A percentile compares a stretch with the other conserved stretches of the same genome.
Evolutionary conservation across 2,113 vertebrate species (phyloP).

Genomic region (Chlorocebus sabaeus): DNA sequence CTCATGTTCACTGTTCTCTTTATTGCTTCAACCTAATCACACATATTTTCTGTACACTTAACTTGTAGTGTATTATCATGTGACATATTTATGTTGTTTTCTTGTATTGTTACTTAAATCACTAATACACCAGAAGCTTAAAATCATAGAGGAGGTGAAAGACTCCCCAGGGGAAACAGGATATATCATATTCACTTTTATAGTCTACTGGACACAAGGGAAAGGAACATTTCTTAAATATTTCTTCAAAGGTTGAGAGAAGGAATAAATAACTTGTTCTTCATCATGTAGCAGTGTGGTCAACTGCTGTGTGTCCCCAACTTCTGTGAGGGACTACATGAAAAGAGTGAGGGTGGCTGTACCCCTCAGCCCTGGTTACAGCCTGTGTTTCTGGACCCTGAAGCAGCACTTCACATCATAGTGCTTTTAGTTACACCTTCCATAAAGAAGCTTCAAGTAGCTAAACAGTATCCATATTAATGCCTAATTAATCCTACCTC

Average conservation of each 20-base stretch:
- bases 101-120: not conserved
- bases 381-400: not conserved
- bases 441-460: not conserved
- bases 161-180: not conserved
- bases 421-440: not conserved
- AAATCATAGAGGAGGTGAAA: not conserved
- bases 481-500: not conserved
- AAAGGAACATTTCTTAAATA: not conserved
- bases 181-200: not conserved
- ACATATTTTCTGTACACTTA: not conserved
- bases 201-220: not conserved
- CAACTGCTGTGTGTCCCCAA: not conserved
- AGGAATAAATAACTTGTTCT: not conserved
- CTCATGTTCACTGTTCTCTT: not conserved
- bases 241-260: not conserved
- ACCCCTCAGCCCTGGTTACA: not conserved
- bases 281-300: not conserved
- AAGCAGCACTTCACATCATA: not conserved
- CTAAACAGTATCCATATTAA: not conserved
- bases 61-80: not conserved
- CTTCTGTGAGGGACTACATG: not conserved
- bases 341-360: accelerated
- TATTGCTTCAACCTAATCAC: not conserved
- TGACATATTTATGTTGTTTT: not conserved
- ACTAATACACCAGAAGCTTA: not conserved